Conservation (phyloP, 1,140 invertebrate species). For the Zeugodacus cucurbitae region DNA sequence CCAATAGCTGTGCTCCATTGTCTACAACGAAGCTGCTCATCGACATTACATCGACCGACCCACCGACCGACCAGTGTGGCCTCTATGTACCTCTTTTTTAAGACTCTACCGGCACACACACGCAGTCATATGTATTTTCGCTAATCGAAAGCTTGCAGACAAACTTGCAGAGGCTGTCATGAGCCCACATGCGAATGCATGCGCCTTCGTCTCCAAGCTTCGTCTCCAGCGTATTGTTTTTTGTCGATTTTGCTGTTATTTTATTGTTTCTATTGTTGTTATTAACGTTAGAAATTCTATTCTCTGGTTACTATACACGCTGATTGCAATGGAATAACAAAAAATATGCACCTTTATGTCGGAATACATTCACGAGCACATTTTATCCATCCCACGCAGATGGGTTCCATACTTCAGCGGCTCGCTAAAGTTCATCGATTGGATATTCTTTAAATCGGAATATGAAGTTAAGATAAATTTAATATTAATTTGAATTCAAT, state of each 20-base stretch:
- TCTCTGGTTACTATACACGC: neutral
- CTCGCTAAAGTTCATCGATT: neutral
- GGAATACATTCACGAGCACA: neutral
- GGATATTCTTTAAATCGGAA: neutral
- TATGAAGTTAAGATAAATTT: too few relatives aligned
- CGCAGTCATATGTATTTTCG: neutral
- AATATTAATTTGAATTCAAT: too few relatives aligned
- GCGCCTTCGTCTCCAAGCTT: neutral
- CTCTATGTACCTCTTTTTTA: neutral
- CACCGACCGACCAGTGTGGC: neutral
- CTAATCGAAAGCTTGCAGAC: neutral
- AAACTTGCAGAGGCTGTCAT: neutral
- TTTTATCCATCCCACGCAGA: neutral
- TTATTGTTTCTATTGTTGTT: slow-evolving; percentile 37
- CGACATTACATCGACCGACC: neutral
- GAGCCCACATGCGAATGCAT: neutral
- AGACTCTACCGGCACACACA: neutral
- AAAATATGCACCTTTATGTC: slow-evolving; percentile 3
- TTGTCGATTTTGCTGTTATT: slow-evolving; percentile 32
- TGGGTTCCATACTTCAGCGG: neutral
- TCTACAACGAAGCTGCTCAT: neutral
- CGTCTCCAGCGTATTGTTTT: neutral
- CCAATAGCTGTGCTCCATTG: slow-evolving; percentile 11
- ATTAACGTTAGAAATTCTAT: slow-evolving; percentile 37
- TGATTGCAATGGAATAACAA: neutral